These are phyloP conservation scores for Murina feae DNA, from an alignment of 2,113 vertebrate species.

Conservation along the genomic window DNA sequence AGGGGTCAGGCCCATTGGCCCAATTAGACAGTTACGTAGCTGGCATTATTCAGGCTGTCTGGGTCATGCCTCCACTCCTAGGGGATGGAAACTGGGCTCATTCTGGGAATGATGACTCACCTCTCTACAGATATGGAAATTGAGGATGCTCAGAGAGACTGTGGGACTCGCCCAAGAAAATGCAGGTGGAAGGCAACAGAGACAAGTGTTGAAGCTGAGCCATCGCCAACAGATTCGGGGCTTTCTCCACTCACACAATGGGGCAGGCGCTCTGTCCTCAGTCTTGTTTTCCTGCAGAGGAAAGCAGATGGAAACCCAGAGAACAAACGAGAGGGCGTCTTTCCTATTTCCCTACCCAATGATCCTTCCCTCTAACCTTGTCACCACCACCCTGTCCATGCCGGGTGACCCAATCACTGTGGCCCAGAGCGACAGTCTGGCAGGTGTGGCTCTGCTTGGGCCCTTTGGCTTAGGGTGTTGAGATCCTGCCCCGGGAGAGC, in stretches of 20 bases:
- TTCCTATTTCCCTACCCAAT: not conserved
- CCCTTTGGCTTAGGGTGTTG: not conserved
- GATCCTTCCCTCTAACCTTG: not conserved
- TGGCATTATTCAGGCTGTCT: not conserved
- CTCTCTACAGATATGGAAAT: not conserved
- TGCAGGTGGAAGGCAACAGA: not conserved
- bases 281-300: not conserved
- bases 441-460: not conserved
- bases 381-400: not conserved
- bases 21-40: not conserved
- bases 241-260: not conserved
- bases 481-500: not conserved
- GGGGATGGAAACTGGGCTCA: not conserved
- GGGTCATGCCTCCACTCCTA: not conserved
- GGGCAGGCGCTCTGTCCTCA: not conserved
- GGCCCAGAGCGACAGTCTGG: not conserved
- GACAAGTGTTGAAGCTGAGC: not conserved
- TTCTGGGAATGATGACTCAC: not conserved
- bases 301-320: not conserved
- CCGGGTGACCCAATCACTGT: not conserved
- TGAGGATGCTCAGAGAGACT: not conserved
- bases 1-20: not conserved
- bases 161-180: not conserved
- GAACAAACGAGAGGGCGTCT: not conserved
- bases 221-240: fast-evolving